A percentile compares a stretch with the other conserved stretches of the same genome.
phyloP scores from a whole-genome alignment of 2,797 vertebrate genomes.

The Sebastes glaucus region DNA sequence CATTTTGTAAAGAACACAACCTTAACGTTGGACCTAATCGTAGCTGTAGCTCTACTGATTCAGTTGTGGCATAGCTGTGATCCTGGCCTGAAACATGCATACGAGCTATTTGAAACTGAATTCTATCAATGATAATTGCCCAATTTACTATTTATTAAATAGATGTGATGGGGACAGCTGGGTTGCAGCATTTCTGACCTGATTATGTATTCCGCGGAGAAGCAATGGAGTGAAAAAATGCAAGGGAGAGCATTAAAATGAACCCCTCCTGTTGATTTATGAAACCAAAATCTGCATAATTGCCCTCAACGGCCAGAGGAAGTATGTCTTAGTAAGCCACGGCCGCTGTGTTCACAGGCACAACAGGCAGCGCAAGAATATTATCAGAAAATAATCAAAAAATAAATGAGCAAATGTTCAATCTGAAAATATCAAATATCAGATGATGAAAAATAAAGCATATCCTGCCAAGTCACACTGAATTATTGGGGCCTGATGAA shows the following conservation, averaged over 20 bases:
- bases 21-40: not conserved
- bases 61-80: not conserved
- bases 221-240: not conserved
- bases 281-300: constrained; percentile 35
- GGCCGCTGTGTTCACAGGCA: constrained; percentile 12
- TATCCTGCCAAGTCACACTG: not conserved
- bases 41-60: not conserved
- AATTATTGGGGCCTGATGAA: not conserved
- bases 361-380: not conserved
- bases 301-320: constrained; percentile 6
- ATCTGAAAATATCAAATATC: not conserved
- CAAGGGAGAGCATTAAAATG: not conserved
- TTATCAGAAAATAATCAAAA: not conserved
- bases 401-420: constrained; percentile 7
- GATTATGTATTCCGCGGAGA: not conserved
- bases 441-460: not conserved
- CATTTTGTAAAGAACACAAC: not conserved
- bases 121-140: not conserved
- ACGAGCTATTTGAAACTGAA: not conserved
- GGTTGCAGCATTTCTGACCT: not conserved
- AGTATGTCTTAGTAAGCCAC: not conserved
- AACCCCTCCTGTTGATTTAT: constrained; percentile 13
- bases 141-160: not conserved
- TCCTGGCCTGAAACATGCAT: not conserved
- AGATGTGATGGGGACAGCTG: not conserved